Evolutionary conservation across 2,113 vertebrate genomes (phyloP), one percentile per base, ranked within the genome.

Genomic region (Hymenochirus boettgeri): DNA sequence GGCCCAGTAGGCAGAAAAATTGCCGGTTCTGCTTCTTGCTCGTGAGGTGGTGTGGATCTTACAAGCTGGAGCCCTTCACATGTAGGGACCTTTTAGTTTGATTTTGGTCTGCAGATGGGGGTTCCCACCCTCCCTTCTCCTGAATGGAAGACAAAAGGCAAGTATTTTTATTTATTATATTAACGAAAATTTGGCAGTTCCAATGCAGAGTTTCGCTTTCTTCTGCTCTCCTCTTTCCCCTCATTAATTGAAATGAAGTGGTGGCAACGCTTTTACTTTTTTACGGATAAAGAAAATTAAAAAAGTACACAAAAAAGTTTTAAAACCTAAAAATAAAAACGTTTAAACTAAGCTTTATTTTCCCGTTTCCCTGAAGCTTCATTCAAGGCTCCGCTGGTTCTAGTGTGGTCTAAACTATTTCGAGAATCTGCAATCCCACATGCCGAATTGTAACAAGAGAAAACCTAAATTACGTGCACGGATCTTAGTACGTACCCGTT

Each of bases 231-330:
- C 13, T 33, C 39, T 35, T 39, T 55, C 39, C 18, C 42, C 50
- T 13, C 27, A 2, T 27, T 26, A 58, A 51, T 55, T 27, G 51
- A 29, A 39, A 21, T 29, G 21, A 55, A 58, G 61, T 70, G 70
- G 74, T 72, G 75, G 73, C n/a, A 79, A 55, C 70, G 81, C 81
- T 80, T 81, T 81, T 80, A 82, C 81, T 82, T 85, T 85, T 85
- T 85, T 80, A 79, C 82, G 80, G 79, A 75, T 78, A 83, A 83
- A 82, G 15, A 35, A 81, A 74, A 76, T 79, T 79, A 65, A 72
- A 80, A 85, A 81, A 64, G 70, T 80, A 78, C 79, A 80, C n/a
- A 84, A 85, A 80, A 83, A 85, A 83, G 75, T 77, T 73, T 72
- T 81, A 58, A 59, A 65, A 64, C 79, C 70, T n/a, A 83, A 80